Percentiles rank a stretch among this genome's conserved stretches.
Evolutionary conservation across 1,140 invertebrate species (phyloP).

Genomic region (Microplitis mediator): DNA sequence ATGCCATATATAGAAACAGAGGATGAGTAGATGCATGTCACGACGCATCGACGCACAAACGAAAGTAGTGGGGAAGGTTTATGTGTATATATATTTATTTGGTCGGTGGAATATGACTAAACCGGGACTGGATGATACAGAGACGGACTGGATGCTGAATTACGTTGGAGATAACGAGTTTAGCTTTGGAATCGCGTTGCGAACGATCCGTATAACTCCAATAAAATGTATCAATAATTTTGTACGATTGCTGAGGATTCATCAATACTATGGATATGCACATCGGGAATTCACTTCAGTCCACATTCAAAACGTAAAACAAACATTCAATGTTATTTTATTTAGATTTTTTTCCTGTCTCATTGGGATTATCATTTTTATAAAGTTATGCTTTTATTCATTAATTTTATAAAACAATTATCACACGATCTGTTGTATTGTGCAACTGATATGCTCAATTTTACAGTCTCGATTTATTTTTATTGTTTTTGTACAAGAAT

Average conservation of each 20-base stretch:
- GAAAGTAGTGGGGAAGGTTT: neutral
- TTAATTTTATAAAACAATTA: neutral
- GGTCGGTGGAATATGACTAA: conserved; percentile 22
- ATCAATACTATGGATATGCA: conserved; percentile 21
- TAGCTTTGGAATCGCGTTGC: conserved; percentile 58
- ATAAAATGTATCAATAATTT: conserved; percentile 50
- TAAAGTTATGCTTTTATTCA: no score
- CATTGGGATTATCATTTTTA: no score
- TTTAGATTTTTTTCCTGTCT: no score
- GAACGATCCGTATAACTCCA: conserved; percentile 58
- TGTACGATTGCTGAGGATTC: conserved; percentile 27
- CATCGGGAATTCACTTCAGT: conserved; percentile 27
- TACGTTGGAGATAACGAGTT: conserved; percentile 58
- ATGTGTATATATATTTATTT: no score
- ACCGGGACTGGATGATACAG: conserved; percentile 20
- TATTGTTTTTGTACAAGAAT: no score
- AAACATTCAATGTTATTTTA: conserved; percentile 2
- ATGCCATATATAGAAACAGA: neutral
- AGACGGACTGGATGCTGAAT: conserved; percentile 47
- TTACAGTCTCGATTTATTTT: neutral
- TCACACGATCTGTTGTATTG: neutral
- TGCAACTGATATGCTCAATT: neutral
- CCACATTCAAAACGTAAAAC: conserved; percentile 17
- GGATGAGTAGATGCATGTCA: conserved; percentile 30
- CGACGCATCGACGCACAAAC: conserved; percentile 33